Evolutionary conservation across 2,113 vertebrate species (phyloP).

Genomic region (Quiscalus mexicanus): DNA sequence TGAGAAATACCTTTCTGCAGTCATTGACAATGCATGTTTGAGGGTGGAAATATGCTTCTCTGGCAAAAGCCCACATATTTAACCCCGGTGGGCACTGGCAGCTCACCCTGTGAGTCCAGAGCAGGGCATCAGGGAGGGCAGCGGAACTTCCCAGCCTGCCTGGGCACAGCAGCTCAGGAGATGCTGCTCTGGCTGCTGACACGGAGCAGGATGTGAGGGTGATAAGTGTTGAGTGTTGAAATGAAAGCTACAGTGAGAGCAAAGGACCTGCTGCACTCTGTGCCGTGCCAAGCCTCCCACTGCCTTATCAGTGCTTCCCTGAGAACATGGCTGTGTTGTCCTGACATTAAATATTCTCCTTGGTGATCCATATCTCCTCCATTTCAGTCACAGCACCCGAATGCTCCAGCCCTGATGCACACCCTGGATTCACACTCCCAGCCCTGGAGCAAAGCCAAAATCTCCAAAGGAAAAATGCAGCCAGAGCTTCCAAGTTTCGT

Average conservation of each 20-base stretch:
- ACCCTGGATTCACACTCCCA: not conserved
- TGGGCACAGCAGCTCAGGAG: not conserved
- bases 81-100: not conserved
- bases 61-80: constrained; percentile 20
- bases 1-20: constrained; percentile 44
- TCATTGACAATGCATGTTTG: not conserved
- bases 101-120: not conserved
- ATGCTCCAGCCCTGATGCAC: not conserved
- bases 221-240: constrained; percentile 12
- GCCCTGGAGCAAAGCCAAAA: constrained; percentile 36
- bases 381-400: not conserved
- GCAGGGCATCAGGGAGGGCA: not conserved
- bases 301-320: not conserved
- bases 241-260: not conserved
- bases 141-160: not conserved
- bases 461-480: constrained; percentile 55
- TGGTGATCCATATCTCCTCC: not conserved
- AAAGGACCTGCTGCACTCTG: not conserved
- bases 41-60: not conserved
- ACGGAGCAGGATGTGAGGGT: not conserved
- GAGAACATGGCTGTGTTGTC: not conserved
- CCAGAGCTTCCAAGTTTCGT: constrained; percentile 29
- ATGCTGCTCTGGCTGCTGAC: not conserved
- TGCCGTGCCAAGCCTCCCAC: not conserved
- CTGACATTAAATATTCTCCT: not conserved